phyloP scores from a whole-genome alignment of 2,888 invertebrate species.

The Ptilodon capucinus region DNA sequence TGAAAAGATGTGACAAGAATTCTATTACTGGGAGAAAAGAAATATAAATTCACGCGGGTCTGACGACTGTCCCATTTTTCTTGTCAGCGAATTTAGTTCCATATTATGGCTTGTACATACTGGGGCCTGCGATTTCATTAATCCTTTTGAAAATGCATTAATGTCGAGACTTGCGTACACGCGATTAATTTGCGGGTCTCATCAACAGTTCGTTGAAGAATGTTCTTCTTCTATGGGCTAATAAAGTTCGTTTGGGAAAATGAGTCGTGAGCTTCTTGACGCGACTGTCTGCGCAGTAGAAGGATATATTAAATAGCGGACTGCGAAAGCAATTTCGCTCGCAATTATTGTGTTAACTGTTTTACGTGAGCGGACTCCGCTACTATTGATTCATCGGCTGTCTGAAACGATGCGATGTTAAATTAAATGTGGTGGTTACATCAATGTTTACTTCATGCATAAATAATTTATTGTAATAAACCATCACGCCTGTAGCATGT shows the following conservation, averaged over 20 bases:
- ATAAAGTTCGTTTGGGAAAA: no score
- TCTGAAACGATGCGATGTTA: constrained; percentile 8
- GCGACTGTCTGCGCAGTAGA: no score
- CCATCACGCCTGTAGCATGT: no score
- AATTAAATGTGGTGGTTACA: constrained; percentile 18
- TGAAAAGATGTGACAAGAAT: background rate
- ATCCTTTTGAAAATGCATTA: no score
- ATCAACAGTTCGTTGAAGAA: no score
- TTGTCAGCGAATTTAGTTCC: constrained; percentile 10
- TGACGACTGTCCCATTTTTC: constrained; percentile 11
- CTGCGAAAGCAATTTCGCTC: constrained; percentile 11
- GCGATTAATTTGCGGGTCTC: no score
- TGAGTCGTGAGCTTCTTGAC: no score
- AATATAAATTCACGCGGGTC: background rate
- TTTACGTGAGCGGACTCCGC: constrained; percentile 21
- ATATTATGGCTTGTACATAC: no score
- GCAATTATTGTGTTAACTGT: constrained; percentile 27
- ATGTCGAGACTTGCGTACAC: no score
- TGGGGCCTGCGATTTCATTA: no score
- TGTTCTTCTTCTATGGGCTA: no score
- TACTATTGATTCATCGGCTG: constrained; percentile 25
- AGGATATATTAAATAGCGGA: constrained; percentile 12
- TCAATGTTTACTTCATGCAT: background rate
- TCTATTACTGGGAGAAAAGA: background rate
- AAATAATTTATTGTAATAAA: no score